Conservation (phyloP, 2,113 vertebrate species). For the Dendropsophus ebraccatus region DNA sequence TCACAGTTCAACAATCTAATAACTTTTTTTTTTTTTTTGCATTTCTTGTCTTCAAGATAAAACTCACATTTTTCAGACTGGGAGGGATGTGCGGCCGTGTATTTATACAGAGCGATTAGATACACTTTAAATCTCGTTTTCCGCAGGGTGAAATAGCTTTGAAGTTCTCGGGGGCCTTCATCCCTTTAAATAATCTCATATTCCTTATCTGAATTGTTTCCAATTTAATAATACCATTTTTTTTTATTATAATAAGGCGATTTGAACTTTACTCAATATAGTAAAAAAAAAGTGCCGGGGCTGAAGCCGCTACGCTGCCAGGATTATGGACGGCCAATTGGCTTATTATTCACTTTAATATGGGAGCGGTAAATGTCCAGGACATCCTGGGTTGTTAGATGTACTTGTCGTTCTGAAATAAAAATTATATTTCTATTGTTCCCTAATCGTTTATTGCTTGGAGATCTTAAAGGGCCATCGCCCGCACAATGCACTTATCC, state of each 20-base stretch:
- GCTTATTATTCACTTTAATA: slow-evolving; percentile 29
- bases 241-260: no score
- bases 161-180: slow-evolving; percentile 48
- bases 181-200: slow-evolving; percentile 49
- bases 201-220: slow-evolving; percentile 54
- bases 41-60: slow-evolving; percentile 50
- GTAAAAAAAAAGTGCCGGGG: no score
- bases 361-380: slow-evolving; percentile 7
- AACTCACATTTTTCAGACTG: slow-evolving; percentile 23
- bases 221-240: slow-evolving; percentile 41
- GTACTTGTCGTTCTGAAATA: background rate
- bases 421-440: background rate
- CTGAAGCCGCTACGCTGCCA: no score
- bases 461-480: background rate
- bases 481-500: background rate
- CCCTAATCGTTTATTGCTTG: background rate
- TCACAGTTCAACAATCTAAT: slow-evolving; percentile 54
- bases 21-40: no score
- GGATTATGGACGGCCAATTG: slow-evolving; percentile 36
- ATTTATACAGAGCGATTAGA: slow-evolving; percentile 52
- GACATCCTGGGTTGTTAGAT: background rate
- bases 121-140: slow-evolving; percentile 56
- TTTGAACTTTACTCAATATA: slow-evolving; percentile 38
- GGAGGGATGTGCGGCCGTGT: slow-evolving; percentile 40
- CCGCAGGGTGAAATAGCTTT: slow-evolving; percentile 42